Percentiles rank a stretch among this genome's conserved stretches.
Conservation (phyloP, 2,888 invertebrate genomes). For the Trachelus troglodyta region DNA sequence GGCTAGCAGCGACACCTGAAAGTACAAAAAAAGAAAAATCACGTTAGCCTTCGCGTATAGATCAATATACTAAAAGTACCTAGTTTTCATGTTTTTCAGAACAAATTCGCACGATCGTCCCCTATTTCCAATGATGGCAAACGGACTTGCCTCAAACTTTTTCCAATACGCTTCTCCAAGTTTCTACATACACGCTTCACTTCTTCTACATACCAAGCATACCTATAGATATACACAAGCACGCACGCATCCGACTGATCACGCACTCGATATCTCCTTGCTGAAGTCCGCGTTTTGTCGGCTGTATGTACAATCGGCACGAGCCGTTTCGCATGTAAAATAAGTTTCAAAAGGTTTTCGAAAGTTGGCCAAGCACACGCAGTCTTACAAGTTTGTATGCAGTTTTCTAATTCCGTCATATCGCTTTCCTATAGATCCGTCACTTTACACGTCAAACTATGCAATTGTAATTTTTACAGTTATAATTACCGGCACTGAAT, state of each 20-base stretch:
- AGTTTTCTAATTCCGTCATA: constrained; percentile 13
- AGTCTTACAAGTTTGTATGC: constrained; percentile 8
- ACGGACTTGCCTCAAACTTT: background rate
- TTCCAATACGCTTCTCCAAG: background rate
- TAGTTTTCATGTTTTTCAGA: background rate
- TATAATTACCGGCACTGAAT: background rate
- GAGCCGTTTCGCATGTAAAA: constrained; percentile 28
- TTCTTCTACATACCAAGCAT: background rate
- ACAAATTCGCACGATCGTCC: background rate
- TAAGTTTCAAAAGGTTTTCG: constrained; percentile 39
- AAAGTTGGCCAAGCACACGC: constrained; percentile 35
- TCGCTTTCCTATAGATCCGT: background rate
- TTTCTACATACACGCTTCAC: background rate
- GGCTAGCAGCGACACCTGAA: background rate
- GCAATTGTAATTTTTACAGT: background rate
- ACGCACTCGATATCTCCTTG: constrained; percentile 3
- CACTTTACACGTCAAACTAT: background rate
- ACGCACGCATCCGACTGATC: constrained; percentile 3
- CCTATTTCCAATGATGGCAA: background rate
- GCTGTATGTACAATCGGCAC: background rate
- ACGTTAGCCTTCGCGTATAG: background rate
- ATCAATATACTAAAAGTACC: background rate
- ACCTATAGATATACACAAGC: background rate
- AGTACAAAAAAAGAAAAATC: background rate
- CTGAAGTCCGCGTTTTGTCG: constrained; percentile 4